Evolutionary conservation across 1,140 invertebrate genomes (phyloP).

Genomic region (Euwallacea fornicatus): DNA sequence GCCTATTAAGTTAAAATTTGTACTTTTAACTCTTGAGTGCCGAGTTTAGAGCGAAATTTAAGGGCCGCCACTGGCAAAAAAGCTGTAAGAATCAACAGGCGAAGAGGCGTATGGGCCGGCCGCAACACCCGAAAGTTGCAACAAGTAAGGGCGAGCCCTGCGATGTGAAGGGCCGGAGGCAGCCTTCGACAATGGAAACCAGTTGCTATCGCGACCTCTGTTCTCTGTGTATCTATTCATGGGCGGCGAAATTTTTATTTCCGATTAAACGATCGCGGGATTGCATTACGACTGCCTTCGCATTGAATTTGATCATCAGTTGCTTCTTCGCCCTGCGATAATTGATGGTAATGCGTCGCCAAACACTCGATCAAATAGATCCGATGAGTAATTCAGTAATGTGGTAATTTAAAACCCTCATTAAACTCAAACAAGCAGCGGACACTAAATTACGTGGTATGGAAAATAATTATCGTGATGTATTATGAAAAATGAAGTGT

Average conservation of each 20-base stretch:
- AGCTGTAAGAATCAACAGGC: conserved; percentile 15
- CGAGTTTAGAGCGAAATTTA: too few species aligned
- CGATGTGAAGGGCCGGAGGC: conserved; percentile 11
- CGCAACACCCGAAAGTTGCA: conserved; percentile 21
- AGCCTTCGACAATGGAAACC: conserved; percentile 29
- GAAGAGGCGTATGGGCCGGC: conserved; percentile 19
- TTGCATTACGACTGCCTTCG: background rate
- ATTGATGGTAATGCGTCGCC: too few species aligned
- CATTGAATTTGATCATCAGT: too few species aligned
- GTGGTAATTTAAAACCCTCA: conserved; percentile 27
- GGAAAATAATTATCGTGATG: conserved; percentile 15
- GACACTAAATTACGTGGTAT: conserved; percentile 7
- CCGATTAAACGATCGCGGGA: background rate
- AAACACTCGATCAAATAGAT: too few species aligned
- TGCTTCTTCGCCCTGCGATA: too few species aligned
- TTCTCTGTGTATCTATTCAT: conserved; percentile 17
- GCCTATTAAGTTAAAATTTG: too few species aligned
- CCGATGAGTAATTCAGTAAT: too few species aligned
- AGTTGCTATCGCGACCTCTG: conserved; percentile 35
- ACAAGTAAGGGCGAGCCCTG: conserved; percentile 20
- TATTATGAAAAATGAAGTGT: conserved; percentile 23
- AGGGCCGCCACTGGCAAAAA: background rate
- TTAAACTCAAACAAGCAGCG: conserved; percentile 25
- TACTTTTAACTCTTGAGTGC: too few species aligned
- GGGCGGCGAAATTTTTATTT: conserved; percentile 23